Evolutionary conservation across 2,113 vertebrate genomes (phyloP), one percentile per base, ranked within the genome.

Genomic region (Prionailurus viverrinus): DNA sequence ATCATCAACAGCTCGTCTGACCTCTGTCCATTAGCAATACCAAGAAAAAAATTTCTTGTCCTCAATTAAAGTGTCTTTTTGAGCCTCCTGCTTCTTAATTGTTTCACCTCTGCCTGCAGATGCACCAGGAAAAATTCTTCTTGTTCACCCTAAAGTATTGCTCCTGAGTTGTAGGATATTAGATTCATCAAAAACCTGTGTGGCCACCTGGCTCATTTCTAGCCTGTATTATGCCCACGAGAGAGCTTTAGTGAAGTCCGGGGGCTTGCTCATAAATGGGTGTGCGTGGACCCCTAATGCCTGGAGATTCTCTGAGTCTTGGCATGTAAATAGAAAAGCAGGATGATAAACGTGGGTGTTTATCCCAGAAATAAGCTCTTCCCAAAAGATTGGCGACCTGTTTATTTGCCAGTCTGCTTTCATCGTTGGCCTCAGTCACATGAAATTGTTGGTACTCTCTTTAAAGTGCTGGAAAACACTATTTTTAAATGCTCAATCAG

Each of bases 61-160:
- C 39, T 90, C 48, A 33, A 53, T 71, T 65, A 27, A 89, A 86
- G 39, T 79, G 36, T 82, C 68, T 89, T 66, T 88, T 71, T 66
- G 97, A 96, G 85, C 53, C 15, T 91, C 71, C 31, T 66, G 39
- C 79, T 10, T 82, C 58, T 61, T 94, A 53, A 91, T 88, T 53
- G 66, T 71, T 66, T 96, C 68, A 53, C 71, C 89, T 94, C 78
- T 73, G 79, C 91, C 73, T 29, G n/a, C 16, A 65, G 36, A 58
- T 7, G 7, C n/a, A 48, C 41, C 9, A 12, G n/a, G 87, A 58
- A 66, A 68, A 76, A 53, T 48, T 27, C 71, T 41, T 65, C 55
- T 81, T 41, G 16, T 63, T 97, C 55, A 15, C 25, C 55, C 29
- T 68, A 69, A 93, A 83, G 88, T 36, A 1, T 66, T 48, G 69